phyloP scores from a whole-genome alignment of 1,140 invertebrate species.

The Zophobas morio region DNA sequence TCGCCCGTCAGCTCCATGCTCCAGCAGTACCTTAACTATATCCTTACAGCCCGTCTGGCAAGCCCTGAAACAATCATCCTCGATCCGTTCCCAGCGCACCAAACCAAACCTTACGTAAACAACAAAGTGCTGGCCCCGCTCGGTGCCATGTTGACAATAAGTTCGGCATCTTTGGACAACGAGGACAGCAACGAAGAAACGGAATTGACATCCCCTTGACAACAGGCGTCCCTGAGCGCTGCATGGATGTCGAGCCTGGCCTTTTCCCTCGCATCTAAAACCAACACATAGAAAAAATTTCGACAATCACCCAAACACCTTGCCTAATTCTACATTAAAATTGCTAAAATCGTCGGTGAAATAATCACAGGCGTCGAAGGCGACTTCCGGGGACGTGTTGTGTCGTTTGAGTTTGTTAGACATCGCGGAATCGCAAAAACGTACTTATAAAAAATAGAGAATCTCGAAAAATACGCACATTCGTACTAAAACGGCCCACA shows the following conservation, averaged over 20 bases:
- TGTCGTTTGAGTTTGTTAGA: constrained; percentile 45
- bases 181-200: constrained; percentile 78
- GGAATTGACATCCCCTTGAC: constrained; percentile 76
- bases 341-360: constrained; percentile 74
- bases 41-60: constrained; percentile 87
- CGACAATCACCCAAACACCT: constrained; percentile 33
- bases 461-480: neutral
- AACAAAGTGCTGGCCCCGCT: constrained; percentile 89
- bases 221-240: constrained; percentile 81
- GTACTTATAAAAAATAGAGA: constrained; percentile 26
- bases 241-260: constrained; percentile 79
- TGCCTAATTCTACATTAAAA: constrained; percentile 60
- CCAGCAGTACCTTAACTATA: constrained; percentile 85
- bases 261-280: constrained; percentile 80
- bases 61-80: constrained; percentile 72
- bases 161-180: constrained; percentile 76
- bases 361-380: constrained; percentile 78
- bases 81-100: neutral
- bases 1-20: constrained; percentile 87
- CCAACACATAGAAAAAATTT: neutral
- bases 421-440: constrained; percentile 17
- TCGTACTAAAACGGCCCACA: constrained; percentile 19
- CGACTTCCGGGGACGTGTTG: constrained; percentile 69
- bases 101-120: constrained; percentile 78
- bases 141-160: constrained; percentile 88